Evolutionary conservation across 2,113 vertebrate species (phyloP).

Genomic region (Alouatta palliata): DNA sequence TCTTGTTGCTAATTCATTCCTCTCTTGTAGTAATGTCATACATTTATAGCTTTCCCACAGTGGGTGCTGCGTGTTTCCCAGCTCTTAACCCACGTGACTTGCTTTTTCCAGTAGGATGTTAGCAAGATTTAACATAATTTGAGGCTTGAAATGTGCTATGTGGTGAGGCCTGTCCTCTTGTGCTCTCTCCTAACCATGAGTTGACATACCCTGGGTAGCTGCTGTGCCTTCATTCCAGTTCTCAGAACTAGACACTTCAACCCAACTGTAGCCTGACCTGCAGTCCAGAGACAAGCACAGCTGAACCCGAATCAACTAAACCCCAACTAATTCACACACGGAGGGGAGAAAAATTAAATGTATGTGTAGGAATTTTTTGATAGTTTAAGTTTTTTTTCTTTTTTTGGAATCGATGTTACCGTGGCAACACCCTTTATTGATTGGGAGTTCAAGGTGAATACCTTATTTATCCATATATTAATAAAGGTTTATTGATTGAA

Average conservation of each 20-base stretch:
- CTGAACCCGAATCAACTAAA: neutral
- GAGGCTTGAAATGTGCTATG: too few relatives aligned
- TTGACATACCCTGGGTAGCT: rapidly evolving
- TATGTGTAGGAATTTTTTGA: neutral
- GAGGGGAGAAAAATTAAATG: neutral
- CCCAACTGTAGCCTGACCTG: neutral
- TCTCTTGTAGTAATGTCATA: rapidly evolving
- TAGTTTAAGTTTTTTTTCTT: neutral
- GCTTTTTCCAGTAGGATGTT: neutral
- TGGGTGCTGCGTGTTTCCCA: rapidly evolving
- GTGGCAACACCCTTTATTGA: neutral
- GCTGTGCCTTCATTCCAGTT: neutral
- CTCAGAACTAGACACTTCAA: neutral
- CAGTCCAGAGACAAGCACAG: neutral
- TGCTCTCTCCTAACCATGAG: neutral
- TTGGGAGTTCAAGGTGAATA: neutral
- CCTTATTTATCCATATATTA: neutral
- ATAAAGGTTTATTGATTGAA: neutral
- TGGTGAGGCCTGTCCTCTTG: neutral
- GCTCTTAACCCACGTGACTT: rapidly evolving
- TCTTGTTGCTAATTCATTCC: neutral
- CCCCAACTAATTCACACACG: rapidly evolving
- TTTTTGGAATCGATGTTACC: neutral
- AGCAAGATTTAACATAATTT: neutral
- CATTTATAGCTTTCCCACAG: neutral